phyloP scores from a whole-genome alignment of 2,797 vertebrate genomes.

The Crenuchus spilurus region DNA sequence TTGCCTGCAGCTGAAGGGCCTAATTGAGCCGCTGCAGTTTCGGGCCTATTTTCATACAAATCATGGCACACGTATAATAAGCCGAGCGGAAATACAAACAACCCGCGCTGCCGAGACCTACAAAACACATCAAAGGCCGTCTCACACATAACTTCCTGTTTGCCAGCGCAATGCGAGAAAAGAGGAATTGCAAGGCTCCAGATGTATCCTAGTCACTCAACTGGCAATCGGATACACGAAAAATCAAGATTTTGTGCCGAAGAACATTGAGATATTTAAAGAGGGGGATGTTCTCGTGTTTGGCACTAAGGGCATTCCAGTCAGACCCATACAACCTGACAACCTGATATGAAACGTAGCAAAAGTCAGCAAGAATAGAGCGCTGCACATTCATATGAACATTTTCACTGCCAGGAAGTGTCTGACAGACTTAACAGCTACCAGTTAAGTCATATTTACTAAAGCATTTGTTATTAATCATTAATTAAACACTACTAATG shows the following conservation, averaged over 20 bases:
- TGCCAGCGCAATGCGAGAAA: conserved; percentile 39
- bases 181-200: conserved; percentile 45
- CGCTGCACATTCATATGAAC: not conserved
- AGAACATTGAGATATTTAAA: conserved; percentile 33
- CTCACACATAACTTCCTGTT: conserved; percentile 56
- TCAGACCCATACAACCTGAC: conserved; percentile 23
- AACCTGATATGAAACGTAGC: conserved; percentile 37
- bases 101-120: conserved; percentile 71
- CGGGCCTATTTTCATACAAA: conserved; percentile 81
- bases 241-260: conserved; percentile 41
- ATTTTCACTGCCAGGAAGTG: not conserved
- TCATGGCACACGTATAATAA: conserved; percentile 77
- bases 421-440: not conserved
- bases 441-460: not conserved
- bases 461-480: too few species aligned
- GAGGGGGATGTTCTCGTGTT: conserved; percentile 32
- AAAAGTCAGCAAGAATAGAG: conserved; percentile 3
- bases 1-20: conserved; percentile 82
- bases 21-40: conserved; percentile 84
- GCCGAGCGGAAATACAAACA: conserved; percentile 75
- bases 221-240: conserved; percentile 42
- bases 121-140: conserved; percentile 70
- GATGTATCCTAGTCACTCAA: conserved; percentile 52
- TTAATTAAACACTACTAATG: too few species aligned
- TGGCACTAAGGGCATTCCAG: conserved; percentile 33